A percentile compares a stretch with the other conserved stretches of the same genome.
Conservation (phyloP, 2,113 vertebrate genomes). For the Zapornia atra region DNA sequence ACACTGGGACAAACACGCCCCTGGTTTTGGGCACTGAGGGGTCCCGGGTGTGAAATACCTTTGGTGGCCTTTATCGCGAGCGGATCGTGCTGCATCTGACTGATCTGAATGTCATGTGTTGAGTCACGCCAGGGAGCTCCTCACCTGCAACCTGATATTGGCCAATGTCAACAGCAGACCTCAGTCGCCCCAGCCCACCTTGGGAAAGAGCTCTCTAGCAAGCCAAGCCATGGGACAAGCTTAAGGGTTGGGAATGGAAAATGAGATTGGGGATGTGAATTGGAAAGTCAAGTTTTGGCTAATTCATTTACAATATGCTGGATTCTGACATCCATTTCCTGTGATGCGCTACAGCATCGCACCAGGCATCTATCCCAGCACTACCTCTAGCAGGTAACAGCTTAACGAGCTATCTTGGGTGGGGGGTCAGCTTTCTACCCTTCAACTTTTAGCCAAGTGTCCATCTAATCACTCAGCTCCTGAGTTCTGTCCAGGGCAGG, state of each 20-base stretch:
- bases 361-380: background rate
- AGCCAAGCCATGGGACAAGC: background rate
- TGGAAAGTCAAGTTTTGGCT: background rate
- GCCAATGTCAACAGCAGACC: background rate
- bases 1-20: background rate
- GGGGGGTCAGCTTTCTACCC: background rate
- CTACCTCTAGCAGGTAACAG: rapidly evolving
- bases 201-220: background rate
- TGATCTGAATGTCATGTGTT: background rate
- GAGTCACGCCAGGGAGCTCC: background rate
- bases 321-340: background rate
- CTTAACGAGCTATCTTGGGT: rapidly evolving
- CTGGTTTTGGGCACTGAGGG: background rate
- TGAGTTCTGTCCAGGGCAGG: background rate
- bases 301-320: background rate
- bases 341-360: too few relatives aligned
- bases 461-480: background rate
- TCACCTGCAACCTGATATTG: background rate
- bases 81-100: background rate
- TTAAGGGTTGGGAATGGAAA: background rate
- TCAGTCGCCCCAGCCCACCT: rapidly evolving
- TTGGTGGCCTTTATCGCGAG: background rate
- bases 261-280: rapidly evolving
- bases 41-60: background rate
- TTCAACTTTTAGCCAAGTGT: background rate